Conservation (phyloP, 1,140 invertebrate species). For the Aphidius ervi region DNA sequence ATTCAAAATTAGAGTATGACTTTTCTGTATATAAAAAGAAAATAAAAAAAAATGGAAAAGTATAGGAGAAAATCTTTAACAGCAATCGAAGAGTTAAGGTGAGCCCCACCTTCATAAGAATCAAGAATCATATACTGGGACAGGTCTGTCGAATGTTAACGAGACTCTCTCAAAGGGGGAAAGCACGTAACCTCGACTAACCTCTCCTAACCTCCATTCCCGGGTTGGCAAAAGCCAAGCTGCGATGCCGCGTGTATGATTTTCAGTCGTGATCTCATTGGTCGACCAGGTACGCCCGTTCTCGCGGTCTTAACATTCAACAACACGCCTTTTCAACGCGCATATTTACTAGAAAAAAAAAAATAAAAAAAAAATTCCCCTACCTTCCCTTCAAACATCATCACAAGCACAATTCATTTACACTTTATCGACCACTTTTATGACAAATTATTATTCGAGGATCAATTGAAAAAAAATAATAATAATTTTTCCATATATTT, state of each 20-base stretch:
- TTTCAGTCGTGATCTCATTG: constrained; percentile 42
- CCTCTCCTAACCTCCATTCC: constrained; percentile 27
- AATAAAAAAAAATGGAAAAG: too few relatives aligned
- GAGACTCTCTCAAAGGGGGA: constrained; percentile 32
- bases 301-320: constrained; percentile 22
- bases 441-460: too few relatives aligned
- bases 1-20: too few relatives aligned
- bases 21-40: too few relatives aligned
- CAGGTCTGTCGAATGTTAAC: constrained; percentile 48
- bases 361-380: constrained; percentile 2
- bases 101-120: constrained; percentile 22
- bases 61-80: neutral
- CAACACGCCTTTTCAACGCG: constrained; percentile 35
- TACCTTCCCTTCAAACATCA: too few relatives aligned
- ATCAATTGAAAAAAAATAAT: too few relatives aligned
- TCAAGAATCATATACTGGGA: constrained; percentile 28
- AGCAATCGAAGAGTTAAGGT: constrained; percentile 17
- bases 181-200: constrained; percentile 34
- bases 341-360: constrained; percentile 6
- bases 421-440: too few relatives aligned
- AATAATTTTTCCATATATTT: neutral
- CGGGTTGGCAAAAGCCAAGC: constrained; percentile 28
- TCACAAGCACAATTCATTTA: too few relatives aligned
- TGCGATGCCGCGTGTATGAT: constrained; percentile 44
- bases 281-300: constrained; percentile 31